phyloP scores from a whole-genome alignment of 2,888 invertebrate genomes.

The Cryptocheilus praepositus region DNA sequence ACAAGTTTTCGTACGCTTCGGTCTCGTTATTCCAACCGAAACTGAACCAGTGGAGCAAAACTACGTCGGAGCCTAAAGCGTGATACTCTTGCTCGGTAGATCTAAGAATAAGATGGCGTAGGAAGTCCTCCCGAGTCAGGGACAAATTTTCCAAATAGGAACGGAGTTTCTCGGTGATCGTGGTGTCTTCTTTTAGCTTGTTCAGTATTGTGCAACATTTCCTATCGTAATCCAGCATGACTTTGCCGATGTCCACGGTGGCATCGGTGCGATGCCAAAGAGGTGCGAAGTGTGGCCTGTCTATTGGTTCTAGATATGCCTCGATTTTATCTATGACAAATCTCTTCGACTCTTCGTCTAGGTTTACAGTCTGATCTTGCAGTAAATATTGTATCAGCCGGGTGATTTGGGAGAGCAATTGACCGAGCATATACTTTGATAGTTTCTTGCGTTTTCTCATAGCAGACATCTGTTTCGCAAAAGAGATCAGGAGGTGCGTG shows the following conservation, averaged over 20 bases:
- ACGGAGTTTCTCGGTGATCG: slow-evolving; percentile 15
- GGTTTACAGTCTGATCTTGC: background rate
- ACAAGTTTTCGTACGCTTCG: slow-evolving; percentile 54
- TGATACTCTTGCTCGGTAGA: slow-evolving; percentile 59
- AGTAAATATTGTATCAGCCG: slow-evolving; percentile 46
- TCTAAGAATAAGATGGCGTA: slow-evolving; percentile 60
- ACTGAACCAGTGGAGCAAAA: slow-evolving; percentile 35
- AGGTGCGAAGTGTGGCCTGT: slow-evolving; percentile 51
- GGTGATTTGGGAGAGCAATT: slow-evolving; percentile 42
- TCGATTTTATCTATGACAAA: slow-evolving; percentile 41
- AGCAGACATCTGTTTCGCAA: slow-evolving; percentile 46
- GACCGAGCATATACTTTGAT: slow-evolving; percentile 39
- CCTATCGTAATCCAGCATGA: slow-evolving; percentile 60
- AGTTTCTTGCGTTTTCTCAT: slow-evolving; percentile 40
- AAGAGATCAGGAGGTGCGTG: slow-evolving; percentile 30
- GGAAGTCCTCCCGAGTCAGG: slow-evolving; percentile 47
- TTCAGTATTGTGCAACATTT: slow-evolving; percentile 52
- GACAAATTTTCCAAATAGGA: background rate
- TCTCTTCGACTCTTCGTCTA: slow-evolving; percentile 14
- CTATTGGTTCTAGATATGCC: slow-evolving; percentile 55
- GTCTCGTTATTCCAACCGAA: slow-evolving; percentile 53
- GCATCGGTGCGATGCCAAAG: slow-evolving; percentile 31
- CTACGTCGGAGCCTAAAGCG: slow-evolving; percentile 43
- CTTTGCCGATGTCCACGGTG: slow-evolving; percentile 37
- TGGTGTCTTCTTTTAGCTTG: slow-evolving; percentile 35